Evolutionary conservation across 2,113 vertebrate species (phyloP), one percentile per base, ranked within the genome.

Genomic region (Macquaria australasica): DNA sequence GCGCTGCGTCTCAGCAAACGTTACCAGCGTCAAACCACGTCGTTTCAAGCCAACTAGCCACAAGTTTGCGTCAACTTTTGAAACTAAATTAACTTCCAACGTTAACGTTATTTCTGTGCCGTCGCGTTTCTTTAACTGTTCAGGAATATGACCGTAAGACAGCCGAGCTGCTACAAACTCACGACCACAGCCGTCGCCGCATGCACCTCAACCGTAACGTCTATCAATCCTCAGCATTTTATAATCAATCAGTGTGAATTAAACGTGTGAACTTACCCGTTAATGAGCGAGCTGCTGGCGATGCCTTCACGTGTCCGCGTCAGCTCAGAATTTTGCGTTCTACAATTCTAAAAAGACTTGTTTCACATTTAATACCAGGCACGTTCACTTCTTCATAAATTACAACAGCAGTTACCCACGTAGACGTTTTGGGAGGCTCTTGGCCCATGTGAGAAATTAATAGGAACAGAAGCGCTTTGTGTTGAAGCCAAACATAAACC

Each of bases 251-350:
- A 25, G 48, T 0, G 15, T 74, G 8, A 50, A 9, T 16, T 6
- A 63, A 78, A 50, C 1, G 9, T 3, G 20, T 7, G n/a, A n/a
- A 68, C 75, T 15, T 59, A 25, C 62, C 55, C 23, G 67, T 37
- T 1, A 20, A 23, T 0, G 11, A 28, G 6, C 1, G 37, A 21
- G 23, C 45, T 75, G n/a, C 5, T 5, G 15, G 1, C 62, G 89
- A 77, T 76, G 87, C 81, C 23, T 91, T 92, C 81, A 85, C 0
- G 72, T 14, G 0, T 8, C 55, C 6, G 1, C 6, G 23, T 37
- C 28, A 14, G 34, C 39, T 84, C 87, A 1, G 78, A 84, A 7
- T 31, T 43, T 64, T 16, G 4, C 21, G 0, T 0, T 18, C 8
- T 37, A 0, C 1, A 0, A 14, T 15, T 34, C 4, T 2, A 3